Conservation (phyloP, 2,797 vertebrate genomes). For the Hydrocynus forskahlii region DNA sequence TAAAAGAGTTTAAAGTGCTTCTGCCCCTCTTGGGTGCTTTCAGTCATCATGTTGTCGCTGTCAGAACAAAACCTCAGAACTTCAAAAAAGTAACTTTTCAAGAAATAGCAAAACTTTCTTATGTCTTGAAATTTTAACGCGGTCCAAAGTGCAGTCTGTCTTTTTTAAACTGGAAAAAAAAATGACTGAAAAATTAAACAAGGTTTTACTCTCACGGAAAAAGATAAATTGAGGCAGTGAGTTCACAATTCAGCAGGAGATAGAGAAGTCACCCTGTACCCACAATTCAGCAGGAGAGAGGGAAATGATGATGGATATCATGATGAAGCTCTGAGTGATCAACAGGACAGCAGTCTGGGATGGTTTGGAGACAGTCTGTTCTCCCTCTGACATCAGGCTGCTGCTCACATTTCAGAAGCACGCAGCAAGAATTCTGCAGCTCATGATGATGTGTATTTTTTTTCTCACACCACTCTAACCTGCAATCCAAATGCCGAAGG, state of each 20-base stretch:
- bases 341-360: slow-evolving; percentile 15
- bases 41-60: neutral
- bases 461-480: neutral
- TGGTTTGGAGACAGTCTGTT: slow-evolving; percentile 17
- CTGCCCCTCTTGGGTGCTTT: neutral
- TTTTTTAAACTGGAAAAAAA: too few species aligned
- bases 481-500: slow-evolving; percentile 21
- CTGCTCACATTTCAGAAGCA: neutral
- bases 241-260: neutral
- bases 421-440: neutral
- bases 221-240: neutral
- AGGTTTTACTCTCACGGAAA: too few species aligned
- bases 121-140: too few species aligned
- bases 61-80: too few species aligned
- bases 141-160: too few species aligned
- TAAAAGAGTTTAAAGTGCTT: neutral
- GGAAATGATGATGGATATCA: neutral
- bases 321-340: slow-evolving; percentile 8
- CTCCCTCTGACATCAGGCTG: slow-evolving; percentile 10
- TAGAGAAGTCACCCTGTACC: neutral
- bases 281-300: neutral
- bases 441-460: neutral
- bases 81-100: too few species aligned
- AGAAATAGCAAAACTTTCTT: too few species aligned
- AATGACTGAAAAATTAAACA: too few species aligned